A percentile compares a stretch with the other conserved stretches of the same genome.
These are phyloP conservation scores for fruit fly (Drosophila melanogaster) DNA, from an alignment of 1,140 invertebrate genomes.

Conservation along the genomic window Release_6_plus_ISO1_MT NT_033779.5:16801501-16802000, in stretches of 20 bases:
- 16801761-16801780: neutral
- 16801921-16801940: neutral
- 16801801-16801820: neutral
- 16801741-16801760: neutral
- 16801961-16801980: neutral
- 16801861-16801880: too few relatives aligned
- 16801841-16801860: too few relatives aligned
- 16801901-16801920: too few relatives aligned
- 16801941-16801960: neutral
- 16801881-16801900: too few relatives aligned
- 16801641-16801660: neutral
- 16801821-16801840: too few relatives aligned
- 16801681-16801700: neutral
- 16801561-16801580: neutral
- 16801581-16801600: slow-evolving; percentile 29
- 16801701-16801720: neutral
- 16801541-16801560: neutral
- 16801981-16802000: neutral
- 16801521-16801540: slow-evolving; percentile 8
- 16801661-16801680: neutral
- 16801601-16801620: slow-evolving; percentile 33
- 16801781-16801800: neutral
- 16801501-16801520: slow-evolving; percentile 67
- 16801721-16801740: neutral
- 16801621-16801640: neutral